Evolutionary conservation across 2,797 vertebrate species (phyloP).

Genomic region (Lutjanus argentimaculatus): DNA sequence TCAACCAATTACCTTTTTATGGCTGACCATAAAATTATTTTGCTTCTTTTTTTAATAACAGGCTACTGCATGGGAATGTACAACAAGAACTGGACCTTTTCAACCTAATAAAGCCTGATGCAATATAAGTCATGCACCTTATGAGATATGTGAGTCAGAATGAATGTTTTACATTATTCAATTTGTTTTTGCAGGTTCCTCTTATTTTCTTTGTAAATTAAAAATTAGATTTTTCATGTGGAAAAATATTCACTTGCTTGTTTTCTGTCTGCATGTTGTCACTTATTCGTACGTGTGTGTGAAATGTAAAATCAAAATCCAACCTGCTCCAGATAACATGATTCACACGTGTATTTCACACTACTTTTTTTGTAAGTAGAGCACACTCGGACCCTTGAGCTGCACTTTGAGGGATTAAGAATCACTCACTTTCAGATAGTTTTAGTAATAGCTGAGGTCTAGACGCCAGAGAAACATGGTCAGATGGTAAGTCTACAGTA

Average conservation of each 20-base stretch:
- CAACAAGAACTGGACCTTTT: neutral
- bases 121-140: neutral
- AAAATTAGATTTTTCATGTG: too few relatives aligned
- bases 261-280: neutral
- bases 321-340: neutral
- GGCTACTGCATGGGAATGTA: neutral
- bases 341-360: neutral
- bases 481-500: slow-evolving; percentile 71
- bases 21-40: neutral
- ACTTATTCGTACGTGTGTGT: neutral
- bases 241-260: too few relatives aligned
- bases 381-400: slow-evolving; percentile 25
- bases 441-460: slow-evolving; percentile 65
- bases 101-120: neutral
- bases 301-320: neutral
- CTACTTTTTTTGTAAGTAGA: neutral
- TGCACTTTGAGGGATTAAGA: slow-evolving; percentile 58
- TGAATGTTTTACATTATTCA: neutral
- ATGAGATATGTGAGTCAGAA: neutral
- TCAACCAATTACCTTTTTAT: neutral
- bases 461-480: slow-evolving; percentile 66
- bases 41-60: neutral
- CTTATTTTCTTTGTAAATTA: neutral
- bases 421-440: slow-evolving; percentile 61
- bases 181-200: neutral